These are phyloP conservation scores for Recurvirostra avosetta DNA, from an alignment of 2,113 vertebrate species.

Conservation along the genomic window DNA sequence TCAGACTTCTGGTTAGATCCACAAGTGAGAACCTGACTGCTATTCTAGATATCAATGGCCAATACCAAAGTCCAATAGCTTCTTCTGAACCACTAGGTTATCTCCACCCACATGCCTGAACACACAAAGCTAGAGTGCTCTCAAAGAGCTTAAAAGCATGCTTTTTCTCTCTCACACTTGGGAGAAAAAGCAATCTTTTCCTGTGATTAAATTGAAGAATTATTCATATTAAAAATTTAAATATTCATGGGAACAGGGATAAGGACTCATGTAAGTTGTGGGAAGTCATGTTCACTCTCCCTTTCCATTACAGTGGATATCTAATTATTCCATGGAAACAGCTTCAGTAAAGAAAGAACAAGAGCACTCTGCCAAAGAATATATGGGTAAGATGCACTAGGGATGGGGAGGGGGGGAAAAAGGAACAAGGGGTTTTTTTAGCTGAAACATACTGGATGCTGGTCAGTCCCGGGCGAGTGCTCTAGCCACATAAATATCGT, in stretches of 20 bases:
- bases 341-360: neutral
- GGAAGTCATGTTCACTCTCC: neutral
- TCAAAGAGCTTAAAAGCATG: neutral
- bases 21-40: neutral
- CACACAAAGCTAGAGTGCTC: neutral
- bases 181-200: neutral
- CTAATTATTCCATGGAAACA: neutral
- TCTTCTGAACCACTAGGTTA: neutral
- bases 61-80: neutral
- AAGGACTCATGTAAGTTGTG: neutral
- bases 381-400: neutral
- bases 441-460: neutral
- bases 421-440: neutral
- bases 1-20: neutral
- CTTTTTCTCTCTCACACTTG: neutral
- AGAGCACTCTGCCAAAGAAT: neutral
- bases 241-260: neutral
- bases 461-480: neutral
- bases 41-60: neutral
- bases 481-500: neutral
- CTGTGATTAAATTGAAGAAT: neutral
- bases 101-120: neutral
- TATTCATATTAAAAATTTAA: conserved; percentile 8
- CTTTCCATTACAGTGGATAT: neutral
- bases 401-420: neutral